Evolutionary conservation across 2,797 vertebrate species (phyloP), one percentile per base, ranked within the genome.

Genomic region (Chaetodon trifasciatus): DNA sequence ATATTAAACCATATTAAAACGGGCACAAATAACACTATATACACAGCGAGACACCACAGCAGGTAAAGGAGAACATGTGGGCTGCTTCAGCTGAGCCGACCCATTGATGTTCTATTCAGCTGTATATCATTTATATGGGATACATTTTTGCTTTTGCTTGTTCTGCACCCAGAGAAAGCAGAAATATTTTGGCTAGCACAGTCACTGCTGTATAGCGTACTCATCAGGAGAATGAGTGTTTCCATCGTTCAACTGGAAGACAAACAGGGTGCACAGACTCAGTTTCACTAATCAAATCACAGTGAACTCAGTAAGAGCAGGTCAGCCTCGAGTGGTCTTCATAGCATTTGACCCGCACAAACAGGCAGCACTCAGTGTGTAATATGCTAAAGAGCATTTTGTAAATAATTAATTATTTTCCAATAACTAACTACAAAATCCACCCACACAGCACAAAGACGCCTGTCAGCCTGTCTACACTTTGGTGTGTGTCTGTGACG

Each of bases 201-300:
- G 19, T 70, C 23, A 49, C 4, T 8, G 39, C 3, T 24, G 21
- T 44, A 15, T 21, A 28, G 3, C 6, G 24, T 9, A 21, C 46
- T 52, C 46, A 64, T 60, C 28, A 57, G 35, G 21, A 47, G 23
- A 58, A 37, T 47, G 11, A 8, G 17, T 65, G 8, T 52, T 42
- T 67, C 71, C 47, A 35, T 40, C n/a, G 52, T 39, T 67, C 37
- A 37, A 7, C 15, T 28, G 52, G 39, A 50, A 68, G n/a, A 76
- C 63, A 70, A 50, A 86, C 78, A 82, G 53, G 47, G 79, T 82
- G 83, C 56, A 58, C 62, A 52, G 49, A 69, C 47, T 24, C 42
- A 78, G 76, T 72, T 60, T 58, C 55, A 56, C 42, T 78, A 28
- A 86, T 73, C 55, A 49, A 68, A 79, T 82, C 53, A 53, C 42